phyloP scores from a whole-genome alignment of 2,113 vertebrate genomes.

The Odocoileus virginianus region DNA sequence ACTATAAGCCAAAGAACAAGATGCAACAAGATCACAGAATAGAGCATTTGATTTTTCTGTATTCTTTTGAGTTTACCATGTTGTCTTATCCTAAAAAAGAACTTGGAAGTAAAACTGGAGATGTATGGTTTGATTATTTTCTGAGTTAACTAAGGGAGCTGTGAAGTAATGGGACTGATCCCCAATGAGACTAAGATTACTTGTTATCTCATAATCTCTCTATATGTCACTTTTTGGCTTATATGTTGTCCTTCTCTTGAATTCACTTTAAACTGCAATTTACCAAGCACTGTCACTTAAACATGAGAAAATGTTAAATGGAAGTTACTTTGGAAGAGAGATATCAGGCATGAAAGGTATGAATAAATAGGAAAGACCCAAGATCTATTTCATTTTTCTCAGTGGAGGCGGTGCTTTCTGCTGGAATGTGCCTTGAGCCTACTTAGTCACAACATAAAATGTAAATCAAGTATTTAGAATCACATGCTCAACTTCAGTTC shows the following conservation, averaged over 20 bases:
- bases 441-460: neutral
- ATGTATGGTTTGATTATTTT: neutral
- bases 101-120: neutral
- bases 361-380: conserved; percentile 5
- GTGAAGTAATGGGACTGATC: neutral
- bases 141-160: neutral
- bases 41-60: neutral
- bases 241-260: neutral
- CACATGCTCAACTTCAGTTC: neutral
- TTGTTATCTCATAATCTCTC: neutral
- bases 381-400: neutral
- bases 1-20: neutral
- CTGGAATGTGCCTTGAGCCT: neutral
- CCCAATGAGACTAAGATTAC: neutral
- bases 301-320: neutral
- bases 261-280: neutral
- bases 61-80: neutral
- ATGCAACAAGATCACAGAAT: neutral
- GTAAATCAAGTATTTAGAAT: neutral
- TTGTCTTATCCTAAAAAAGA: neutral
- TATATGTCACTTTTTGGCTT: neutral
- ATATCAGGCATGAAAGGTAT: neutral
- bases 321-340: neutral
- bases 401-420: neutral
- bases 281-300: neutral